Evolutionary conservation across 2,797 vertebrate species (phyloP), one percentile per base, ranked within the genome.

Genomic region (Sebastes itinus): DNA sequence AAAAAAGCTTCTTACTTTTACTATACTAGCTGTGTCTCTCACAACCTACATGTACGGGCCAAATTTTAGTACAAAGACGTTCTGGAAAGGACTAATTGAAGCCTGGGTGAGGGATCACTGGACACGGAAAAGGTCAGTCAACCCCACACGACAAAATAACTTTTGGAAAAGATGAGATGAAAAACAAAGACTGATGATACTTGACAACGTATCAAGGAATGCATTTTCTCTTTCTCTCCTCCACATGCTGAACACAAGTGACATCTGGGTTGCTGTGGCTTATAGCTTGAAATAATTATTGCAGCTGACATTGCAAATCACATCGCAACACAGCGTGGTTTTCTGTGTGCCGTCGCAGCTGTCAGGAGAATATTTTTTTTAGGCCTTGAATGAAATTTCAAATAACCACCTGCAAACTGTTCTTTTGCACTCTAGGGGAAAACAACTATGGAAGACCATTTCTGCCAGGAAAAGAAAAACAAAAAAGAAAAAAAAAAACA

Each of bases 201-300:
- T 60, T 62, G 71, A 71, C 72, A 71, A 66, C 4, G 1, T n/a
- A 68, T 70, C 75, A 87, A 65, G 69, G 76, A 28, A 64, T 52
- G 4, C 49, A 16, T 84, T 74, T 81, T 42, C 18, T 20, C 28
- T 23, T 49, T 69, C 20, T 75, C n/a, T 60, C 61, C 61, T 46
- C 52, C 59, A 69, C 85, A 66, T 10, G 25, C 71, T 71, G 49
- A 86, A 77, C 61, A 66, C 38, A 25, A 80, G 65, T 77, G 72
- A 88, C 81, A 86, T 80, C 64, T 83, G 72, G 56, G 66, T 60
- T 63, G 56, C 25, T 46, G 42, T 42, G 62, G 59, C 68, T 83
- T 82, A 72, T 33, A 46, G 78, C 59, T 67, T 70, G 16, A 84
- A 83, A 81, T 80, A 66, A 81, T 86, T 72, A 78, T 77, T 75